Evolutionary conservation across 2,113 vertebrate genomes (phyloP).

Genomic region (Cygnus atratus): DNA sequence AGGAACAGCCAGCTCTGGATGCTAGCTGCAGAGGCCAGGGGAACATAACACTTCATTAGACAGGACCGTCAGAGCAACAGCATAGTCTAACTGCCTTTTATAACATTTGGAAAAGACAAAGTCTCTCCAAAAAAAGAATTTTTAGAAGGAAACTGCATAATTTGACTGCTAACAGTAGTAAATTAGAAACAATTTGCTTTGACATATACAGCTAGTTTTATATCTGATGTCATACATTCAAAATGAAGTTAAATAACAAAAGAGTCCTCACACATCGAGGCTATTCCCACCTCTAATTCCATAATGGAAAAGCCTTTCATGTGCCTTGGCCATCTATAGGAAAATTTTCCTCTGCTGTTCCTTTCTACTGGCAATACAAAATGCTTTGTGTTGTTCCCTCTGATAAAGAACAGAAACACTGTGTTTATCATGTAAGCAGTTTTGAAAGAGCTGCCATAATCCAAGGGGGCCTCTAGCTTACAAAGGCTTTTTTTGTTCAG

Average conservation of each 20-base stretch:
- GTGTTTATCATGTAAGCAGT: not conserved
- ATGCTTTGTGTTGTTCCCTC: not conserved
- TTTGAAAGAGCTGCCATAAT: not conserved
- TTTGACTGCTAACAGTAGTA: not conserved
- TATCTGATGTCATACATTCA: not conserved
- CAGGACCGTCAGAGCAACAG: not conserved
- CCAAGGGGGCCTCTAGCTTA: not conserved
- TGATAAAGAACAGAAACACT: not conserved
- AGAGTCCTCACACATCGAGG: not conserved
- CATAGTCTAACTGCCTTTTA: not conserved
- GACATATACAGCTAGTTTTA: not conserved
- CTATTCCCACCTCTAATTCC: not conserved
- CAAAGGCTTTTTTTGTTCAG: rapidly evolving
- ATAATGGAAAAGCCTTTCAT: not conserved
- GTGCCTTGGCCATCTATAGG: not conserved
- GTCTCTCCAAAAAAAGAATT: not conserved
- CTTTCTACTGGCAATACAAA: not conserved
- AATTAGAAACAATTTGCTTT: not conserved
- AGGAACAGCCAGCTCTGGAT: not conserved
- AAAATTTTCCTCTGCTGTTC: not conserved
- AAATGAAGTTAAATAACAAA: not conserved
- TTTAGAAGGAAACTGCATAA: not conserved
- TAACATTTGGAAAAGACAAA: not conserved
- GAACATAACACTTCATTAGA: not conserved
- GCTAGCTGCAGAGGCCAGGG: not conserved